phyloP scores from a whole-genome alignment of 2,113 vertebrate species.

The Barbus barbus region DNA sequence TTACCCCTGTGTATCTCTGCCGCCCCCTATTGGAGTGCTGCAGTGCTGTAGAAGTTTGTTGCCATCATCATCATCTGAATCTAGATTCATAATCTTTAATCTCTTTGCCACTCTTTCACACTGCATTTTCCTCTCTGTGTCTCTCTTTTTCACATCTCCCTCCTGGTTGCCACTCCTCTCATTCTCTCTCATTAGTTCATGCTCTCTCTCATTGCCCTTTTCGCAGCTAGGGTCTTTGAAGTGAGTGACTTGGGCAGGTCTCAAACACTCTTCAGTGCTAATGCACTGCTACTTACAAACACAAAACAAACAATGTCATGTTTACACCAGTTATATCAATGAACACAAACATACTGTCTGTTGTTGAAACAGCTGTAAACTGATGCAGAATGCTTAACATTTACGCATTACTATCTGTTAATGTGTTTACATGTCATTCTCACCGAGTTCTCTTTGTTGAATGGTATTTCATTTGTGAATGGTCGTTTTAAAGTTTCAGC shows the following conservation, averaged over 20 bases:
- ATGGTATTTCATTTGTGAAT: background rate
- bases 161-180: background rate
- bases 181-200: background rate
- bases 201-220: background rate
- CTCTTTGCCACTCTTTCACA: background rate
- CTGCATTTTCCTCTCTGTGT: background rate
- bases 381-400: background rate
- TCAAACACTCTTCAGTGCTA: conserved; percentile 13
- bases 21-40: background rate
- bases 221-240: background rate
- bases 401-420: background rate
- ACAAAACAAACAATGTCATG: conserved; percentile 4
- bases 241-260: background rate
- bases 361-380: background rate
- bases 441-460: conserved; percentile 14
- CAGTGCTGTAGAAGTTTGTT: background rate
- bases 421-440: background rate
- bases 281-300: conserved; percentile 31
- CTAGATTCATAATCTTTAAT: conserved; percentile 3
- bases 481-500: background rate
- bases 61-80: background rate
- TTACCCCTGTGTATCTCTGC: conserved; percentile 5
- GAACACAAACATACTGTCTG: no score
- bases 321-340: no score
- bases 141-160: background rate